Conservation (phyloP, 2,888 invertebrate species). For the Drosophila meridiana region DNA sequence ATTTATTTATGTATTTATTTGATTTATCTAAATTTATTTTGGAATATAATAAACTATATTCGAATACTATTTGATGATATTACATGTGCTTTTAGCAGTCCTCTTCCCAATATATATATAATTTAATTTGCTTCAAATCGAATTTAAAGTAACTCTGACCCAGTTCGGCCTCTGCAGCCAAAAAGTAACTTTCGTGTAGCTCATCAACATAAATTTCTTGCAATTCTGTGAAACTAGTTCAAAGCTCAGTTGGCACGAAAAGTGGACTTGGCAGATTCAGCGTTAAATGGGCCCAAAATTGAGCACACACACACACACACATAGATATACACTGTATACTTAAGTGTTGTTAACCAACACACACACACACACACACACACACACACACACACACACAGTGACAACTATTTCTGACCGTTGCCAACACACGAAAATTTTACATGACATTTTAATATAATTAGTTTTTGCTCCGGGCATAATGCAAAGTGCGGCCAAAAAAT, state of each 20-base stretch:
- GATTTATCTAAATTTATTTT: background rate
- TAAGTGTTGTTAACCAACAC: slow-evolving; percentile 46
- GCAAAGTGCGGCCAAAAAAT: slow-evolving; percentile 76
- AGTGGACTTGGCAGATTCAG: slow-evolving; percentile 69
- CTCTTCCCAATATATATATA: background rate
- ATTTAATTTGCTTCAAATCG: background rate
- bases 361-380: slow-evolving; percentile 12
- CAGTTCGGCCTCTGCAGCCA: slow-evolving; percentile 8
- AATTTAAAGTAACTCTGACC: slow-evolving; percentile 23
- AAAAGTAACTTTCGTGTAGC: slow-evolving; percentile 32
- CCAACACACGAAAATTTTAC: slow-evolving; percentile 68
- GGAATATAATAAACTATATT: background rate
- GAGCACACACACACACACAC: slow-evolving; percentile 14
- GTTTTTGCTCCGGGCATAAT: slow-evolving; percentile 74
- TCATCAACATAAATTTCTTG: slow-evolving; percentile 52
- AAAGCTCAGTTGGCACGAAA: slow-evolving; percentile 34
- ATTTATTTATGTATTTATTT: background rate
- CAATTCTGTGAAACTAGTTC: slow-evolving; percentile 24
- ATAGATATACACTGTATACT: slow-evolving; percentile 10
- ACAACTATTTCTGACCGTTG: slow-evolving; percentile 69
- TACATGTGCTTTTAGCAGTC: background rate
- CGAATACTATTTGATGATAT: background rate
- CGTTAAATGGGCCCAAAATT: slow-evolving; percentile 61
- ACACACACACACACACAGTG: slow-evolving; percentile 45
- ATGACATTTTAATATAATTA: slow-evolving; percentile 79